phyloP scores from a whole-genome alignment of 2,113 vertebrate genomes.

The Anolis carolinensis region DNA sequence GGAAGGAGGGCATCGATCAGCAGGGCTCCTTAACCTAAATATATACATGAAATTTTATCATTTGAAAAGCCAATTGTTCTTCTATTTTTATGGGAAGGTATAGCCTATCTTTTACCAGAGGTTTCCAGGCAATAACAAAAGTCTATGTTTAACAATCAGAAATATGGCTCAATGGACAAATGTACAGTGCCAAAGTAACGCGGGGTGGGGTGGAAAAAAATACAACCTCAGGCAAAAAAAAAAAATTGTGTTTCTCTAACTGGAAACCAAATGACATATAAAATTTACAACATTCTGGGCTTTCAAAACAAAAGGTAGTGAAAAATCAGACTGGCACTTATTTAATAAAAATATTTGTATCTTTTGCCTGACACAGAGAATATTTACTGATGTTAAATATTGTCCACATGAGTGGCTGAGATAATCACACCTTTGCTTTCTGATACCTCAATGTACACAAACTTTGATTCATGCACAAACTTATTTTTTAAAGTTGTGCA shows the following conservation, averaged over 20 bases:
- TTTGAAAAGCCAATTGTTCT: not conserved
- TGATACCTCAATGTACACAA: too few species aligned
- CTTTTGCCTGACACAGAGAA: not conserved
- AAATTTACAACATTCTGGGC: not conserved
- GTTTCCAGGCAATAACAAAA: slow-evolving; percentile 5
- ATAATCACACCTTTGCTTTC: too few species aligned
- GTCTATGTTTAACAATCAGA: not conserved
- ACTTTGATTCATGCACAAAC: too few species aligned
- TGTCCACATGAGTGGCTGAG: too few species aligned
- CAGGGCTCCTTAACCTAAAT: not conserved
- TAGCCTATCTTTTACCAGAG: not conserved
- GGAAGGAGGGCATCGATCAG: not conserved
- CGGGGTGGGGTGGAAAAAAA: not conserved
- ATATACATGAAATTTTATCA: not conserved
- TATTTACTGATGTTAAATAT: too few species aligned
- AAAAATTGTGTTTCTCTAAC: not conserved
- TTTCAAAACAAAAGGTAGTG: not conserved
- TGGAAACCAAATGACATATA: not conserved
- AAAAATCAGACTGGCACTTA: not conserved
- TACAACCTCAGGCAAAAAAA: not conserved
- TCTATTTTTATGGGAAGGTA: not conserved
- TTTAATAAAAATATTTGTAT: too few species aligned
- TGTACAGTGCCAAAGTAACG: not conserved
- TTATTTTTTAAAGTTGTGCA: too few species aligned
- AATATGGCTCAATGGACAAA: not conserved